Evolutionary conservation across 2,797 vertebrate genomes (phyloP).

Genomic region (Spondyliosoma cantharus): DNA sequence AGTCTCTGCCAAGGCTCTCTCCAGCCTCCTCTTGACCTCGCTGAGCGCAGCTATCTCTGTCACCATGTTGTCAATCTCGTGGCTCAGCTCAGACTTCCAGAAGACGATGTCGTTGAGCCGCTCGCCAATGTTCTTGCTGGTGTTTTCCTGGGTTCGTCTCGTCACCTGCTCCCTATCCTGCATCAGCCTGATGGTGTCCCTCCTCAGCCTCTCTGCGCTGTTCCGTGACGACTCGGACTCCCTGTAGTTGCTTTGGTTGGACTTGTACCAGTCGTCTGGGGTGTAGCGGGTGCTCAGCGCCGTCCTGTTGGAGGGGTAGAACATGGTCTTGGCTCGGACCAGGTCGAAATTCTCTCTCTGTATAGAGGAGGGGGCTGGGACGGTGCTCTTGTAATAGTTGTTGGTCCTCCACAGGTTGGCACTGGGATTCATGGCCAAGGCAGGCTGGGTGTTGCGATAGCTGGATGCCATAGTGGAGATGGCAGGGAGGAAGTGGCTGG

Average conservation of each 20-base stretch:
- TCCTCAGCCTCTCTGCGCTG: conserved; percentile 89
- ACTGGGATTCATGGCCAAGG: conserved; percentile 78
- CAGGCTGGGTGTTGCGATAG: conserved; percentile 85
- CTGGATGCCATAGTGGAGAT: conserved; percentile 88
- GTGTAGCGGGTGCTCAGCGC: conserved; percentile 86
- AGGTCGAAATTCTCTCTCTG: conserved; percentile 82
- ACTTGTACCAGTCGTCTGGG: conserved; percentile 92
- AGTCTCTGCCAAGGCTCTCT: conserved; percentile 89
- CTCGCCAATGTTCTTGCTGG: conserved; percentile 90
- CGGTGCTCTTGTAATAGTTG: conserved; percentile 84
- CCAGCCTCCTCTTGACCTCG: conserved; percentile 89
- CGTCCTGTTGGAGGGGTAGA: conserved; percentile 89
- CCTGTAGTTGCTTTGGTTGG: conserved; percentile 90
- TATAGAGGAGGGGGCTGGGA: conserved; percentile 78
- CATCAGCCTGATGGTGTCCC: conserved; percentile 89
- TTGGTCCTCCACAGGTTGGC: conserved; percentile 88
- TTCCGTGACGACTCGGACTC: conserved; percentile 88
- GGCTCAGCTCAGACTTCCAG: conserved; percentile 92
- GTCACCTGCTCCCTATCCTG: conserved; percentile 92
- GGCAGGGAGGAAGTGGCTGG: conserved; percentile 89
- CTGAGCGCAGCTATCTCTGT: conserved; percentile 89
- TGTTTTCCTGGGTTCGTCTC: conserved; percentile 86
- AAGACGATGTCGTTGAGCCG: conserved; percentile 91
- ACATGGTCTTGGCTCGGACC: conserved; percentile 82
- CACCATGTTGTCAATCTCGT: conserved; percentile 93